These are phyloP conservation scores for Acronicta aceris DNA, from an alignment of 2,888 invertebrate species.

Conservation along the genomic window DNA sequence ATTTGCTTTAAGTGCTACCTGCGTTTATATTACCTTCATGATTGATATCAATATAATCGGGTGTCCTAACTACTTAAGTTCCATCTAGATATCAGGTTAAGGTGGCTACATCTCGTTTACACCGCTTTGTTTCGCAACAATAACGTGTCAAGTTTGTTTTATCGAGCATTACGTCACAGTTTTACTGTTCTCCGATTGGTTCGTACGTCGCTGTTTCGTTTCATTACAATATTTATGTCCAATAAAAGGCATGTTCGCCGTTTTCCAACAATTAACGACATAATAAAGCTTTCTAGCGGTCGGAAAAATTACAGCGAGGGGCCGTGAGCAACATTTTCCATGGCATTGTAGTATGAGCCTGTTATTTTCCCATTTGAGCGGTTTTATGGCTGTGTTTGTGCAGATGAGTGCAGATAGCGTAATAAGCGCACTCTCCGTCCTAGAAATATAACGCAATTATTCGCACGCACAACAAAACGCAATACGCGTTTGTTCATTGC, in stretches of 20 bases:
- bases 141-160: conserved; percentile 56
- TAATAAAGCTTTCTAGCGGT: conserved; percentile 80
- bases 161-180: conserved; percentile 44
- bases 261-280: conserved; percentile 72
- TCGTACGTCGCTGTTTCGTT: conserved; percentile 57
- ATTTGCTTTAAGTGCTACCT: conserved; percentile 39
- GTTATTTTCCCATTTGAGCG: conserved; percentile 88
- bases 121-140: conserved; percentile 48
- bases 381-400: conserved; percentile 82
- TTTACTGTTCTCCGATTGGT: conserved; percentile 57
- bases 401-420: conserved; percentile 82
- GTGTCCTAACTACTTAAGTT: conserved; percentile 39
- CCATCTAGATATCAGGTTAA: conserved; percentile 48
- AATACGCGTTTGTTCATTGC: conserved; percentile 52
- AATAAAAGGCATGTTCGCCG: conserved; percentile 65
- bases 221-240: conserved; percentile 61
- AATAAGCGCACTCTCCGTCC: conserved; percentile 79
- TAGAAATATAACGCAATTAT: conserved; percentile 87
- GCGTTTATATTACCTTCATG: conserved; percentile 39
- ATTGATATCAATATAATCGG: conserved; percentile 44
- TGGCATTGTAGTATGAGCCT: conserved; percentile 84
- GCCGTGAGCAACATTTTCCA: conserved; percentile 79
- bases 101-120: conserved; percentile 50
- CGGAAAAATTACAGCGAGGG: conserved; percentile 76
- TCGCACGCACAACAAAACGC: conserved; percentile 81